A percentile compares a stretch with the other conserved stretches of the same genome.
phyloP scores from a whole-genome alignment of 2,888 invertebrate species.

The Pycnomerus fuliginosus region DNA sequence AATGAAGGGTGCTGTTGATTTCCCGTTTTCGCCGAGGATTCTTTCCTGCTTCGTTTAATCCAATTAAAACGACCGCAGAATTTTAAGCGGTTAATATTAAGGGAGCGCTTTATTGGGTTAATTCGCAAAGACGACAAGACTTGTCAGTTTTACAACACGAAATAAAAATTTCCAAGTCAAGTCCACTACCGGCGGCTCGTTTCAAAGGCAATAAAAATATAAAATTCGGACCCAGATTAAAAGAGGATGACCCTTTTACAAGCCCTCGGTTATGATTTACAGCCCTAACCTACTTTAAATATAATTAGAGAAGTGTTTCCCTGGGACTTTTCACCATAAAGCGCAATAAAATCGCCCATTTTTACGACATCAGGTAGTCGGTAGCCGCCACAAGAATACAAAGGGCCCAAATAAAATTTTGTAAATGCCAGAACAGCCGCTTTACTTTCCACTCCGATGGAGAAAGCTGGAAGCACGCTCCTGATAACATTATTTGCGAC shows the following conservation, averaged over 20 bases:
- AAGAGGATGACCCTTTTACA: slow-evolving; percentile 15
- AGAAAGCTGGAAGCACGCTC: too few relatives aligned
- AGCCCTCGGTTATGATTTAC: slow-evolving; percentile 21
- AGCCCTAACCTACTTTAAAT: slow-evolving; percentile 20
- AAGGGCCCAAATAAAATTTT: too few relatives aligned
- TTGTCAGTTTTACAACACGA: neutral
- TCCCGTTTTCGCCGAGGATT: slow-evolving; percentile 42
- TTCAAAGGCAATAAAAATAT: slow-evolving; percentile 21
- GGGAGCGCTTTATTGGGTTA: neutral
- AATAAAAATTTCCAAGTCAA: neutral
- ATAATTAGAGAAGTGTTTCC: too few relatives aligned
- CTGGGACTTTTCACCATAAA: too few relatives aligned
- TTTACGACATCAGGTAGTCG: too few relatives aligned
- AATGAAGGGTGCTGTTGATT: slow-evolving; percentile 37
- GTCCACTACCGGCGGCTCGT: slow-evolving; percentile 6
- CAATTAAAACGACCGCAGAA: slow-evolving; percentile 52
- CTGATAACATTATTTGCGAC: too few relatives aligned
- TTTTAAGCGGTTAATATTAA: slow-evolving; percentile 44
- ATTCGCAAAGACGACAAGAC: too few relatives aligned
- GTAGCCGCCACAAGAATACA: too few relatives aligned
- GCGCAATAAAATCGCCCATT: too few relatives aligned
- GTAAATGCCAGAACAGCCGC: too few relatives aligned
- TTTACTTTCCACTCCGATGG: too few relatives aligned
- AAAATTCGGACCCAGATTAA: slow-evolving; percentile 20
- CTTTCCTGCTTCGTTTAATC: slow-evolving; percentile 47